Evolutionary conservation across 2,888 invertebrate species (phyloP), one percentile per base, ranked within the genome.

Genomic region (Megamerina dolium): DNA sequence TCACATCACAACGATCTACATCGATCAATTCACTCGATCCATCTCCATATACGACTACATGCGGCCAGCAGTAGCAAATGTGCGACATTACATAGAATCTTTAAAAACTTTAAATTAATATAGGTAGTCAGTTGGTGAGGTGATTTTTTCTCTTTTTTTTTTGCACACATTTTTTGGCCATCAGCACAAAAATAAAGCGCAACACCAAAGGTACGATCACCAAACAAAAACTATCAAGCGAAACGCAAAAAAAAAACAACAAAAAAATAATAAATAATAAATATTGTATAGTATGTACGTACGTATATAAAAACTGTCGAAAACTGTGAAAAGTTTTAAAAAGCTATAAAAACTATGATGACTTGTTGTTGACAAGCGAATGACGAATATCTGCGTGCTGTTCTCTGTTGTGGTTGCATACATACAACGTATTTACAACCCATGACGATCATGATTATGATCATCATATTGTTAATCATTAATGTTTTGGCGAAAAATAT

Each of bases 41-140:
- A n/a, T 5, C 31, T 10, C 9, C 31, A 16, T 16, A 13, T 10
- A 9, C 4, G 13, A 27, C 12, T 27, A 27, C 12, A 10, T n/a
- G 27, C 27, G 13, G 27, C 27, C 27, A 4, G 27, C 27, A 27
- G 13, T 13, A 27, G 5, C 5, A 27, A 27, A 5, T 27, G 27
- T 9, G 9, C 9, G 9, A 30, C 10, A 4, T 9, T 4, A 14
- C 9, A 3, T 16, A 9, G 9, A 44, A 44, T 30, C 61, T 58
- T 61, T 61, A 60, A 61, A 60, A 60, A 59, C 54, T 53, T 61
- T 46, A 61, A 60, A 61, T 61, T 61, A 61, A 61, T 60, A 60
- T 56, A 52, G 58, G 56, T 39, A 46, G 51, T 53, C n/a, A n/a
- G n/a, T n/a, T n/a, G n/a, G n/a, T n/a, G n/a, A n/a, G n/a, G n/a